phyloP scores from a whole-genome alignment of 2,888 invertebrate genomes.

The Pristionchus arcanus region DNA sequence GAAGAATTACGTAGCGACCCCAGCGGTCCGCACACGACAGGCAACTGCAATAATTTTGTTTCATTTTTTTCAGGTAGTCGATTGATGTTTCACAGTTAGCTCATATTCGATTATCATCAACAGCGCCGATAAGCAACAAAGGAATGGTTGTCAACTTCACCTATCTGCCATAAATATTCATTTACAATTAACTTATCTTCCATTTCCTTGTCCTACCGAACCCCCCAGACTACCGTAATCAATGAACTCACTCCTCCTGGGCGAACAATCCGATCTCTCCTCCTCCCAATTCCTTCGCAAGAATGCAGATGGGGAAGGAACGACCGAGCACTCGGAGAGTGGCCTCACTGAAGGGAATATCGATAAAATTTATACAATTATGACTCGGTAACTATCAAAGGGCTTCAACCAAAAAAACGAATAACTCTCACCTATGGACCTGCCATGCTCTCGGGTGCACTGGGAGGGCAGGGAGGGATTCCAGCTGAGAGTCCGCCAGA shows the following conservation, averaged over 20 bases:
- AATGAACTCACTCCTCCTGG: constrained; percentile 13
- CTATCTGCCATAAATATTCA: too few species aligned
- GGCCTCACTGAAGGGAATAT: neutral
- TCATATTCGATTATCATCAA: too few species aligned
- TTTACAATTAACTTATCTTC: neutral
- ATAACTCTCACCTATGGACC: neutral
- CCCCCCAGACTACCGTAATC: neutral
- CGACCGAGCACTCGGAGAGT: neutral
- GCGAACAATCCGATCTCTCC: constrained; percentile 33
- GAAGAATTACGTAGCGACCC: constrained; percentile 3
- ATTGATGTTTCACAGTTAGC: neutral
- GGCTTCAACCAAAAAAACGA: too few species aligned
- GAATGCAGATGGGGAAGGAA: constrained; percentile 9
- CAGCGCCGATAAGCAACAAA: too few species aligned
- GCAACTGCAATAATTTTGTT: neutral
- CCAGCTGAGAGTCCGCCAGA: constrained; percentile 4
- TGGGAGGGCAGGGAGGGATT: neutral
- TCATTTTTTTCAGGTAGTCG: too few species aligned
- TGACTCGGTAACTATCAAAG: too few species aligned
- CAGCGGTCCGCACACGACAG: constrained; percentile 23
- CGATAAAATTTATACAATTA: neutral
- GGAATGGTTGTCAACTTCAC: too few species aligned
- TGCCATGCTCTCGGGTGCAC: neutral
- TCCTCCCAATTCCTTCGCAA: constrained; percentile 11
- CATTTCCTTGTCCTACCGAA: neutral